These are phyloP conservation scores for Chelonus insularis DNA, from an alignment of 1,140 invertebrate genomes.

Conservation along the genomic window DNA sequence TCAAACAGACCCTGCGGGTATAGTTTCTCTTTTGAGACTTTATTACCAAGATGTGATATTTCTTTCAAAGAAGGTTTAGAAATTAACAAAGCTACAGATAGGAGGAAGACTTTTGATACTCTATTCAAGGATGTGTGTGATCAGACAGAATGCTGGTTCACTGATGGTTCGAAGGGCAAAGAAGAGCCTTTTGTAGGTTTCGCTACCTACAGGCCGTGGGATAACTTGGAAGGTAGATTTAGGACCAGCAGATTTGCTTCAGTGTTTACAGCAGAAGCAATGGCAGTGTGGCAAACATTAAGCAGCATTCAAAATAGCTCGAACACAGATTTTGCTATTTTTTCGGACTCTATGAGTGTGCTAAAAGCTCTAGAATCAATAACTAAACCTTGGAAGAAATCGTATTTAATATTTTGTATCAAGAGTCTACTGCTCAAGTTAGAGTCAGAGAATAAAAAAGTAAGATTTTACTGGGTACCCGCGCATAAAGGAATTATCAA, in stretches of 20 bases:
- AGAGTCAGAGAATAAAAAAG: background rate
- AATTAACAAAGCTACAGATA: background rate
- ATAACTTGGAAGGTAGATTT: background rate
- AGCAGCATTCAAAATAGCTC: background rate
- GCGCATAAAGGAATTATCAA: slow-evolving; percentile 2
- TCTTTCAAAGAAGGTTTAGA: background rate
- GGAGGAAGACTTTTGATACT: background rate
- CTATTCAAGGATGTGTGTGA: background rate
- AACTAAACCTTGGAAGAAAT: background rate
- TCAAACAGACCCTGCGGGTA: too few species aligned
- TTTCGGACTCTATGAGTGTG: slow-evolving; percentile 15
- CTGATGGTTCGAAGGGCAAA: slow-evolving; percentile 10
- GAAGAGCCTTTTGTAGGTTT: slow-evolving; percentile 8
- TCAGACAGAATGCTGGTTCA: background rate
- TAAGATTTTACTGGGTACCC: slow-evolving; percentile 14
- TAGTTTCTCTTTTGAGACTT: too few species aligned
- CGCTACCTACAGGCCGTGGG: background rate
- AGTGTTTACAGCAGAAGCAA: slow-evolving; percentile 14
- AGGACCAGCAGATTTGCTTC: background rate
- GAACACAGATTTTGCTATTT: background rate
- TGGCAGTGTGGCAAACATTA: slow-evolving; percentile 3
- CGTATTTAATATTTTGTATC: background rate
- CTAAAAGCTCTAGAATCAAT: background rate
- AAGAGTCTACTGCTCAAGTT: slow-evolving; percentile 1
- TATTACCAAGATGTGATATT: too few species aligned